These are phyloP conservation scores for Alectoris magna DNA, from an alignment of 2,797 vertebrate genomes.

Conservation along the genomic window DNA sequence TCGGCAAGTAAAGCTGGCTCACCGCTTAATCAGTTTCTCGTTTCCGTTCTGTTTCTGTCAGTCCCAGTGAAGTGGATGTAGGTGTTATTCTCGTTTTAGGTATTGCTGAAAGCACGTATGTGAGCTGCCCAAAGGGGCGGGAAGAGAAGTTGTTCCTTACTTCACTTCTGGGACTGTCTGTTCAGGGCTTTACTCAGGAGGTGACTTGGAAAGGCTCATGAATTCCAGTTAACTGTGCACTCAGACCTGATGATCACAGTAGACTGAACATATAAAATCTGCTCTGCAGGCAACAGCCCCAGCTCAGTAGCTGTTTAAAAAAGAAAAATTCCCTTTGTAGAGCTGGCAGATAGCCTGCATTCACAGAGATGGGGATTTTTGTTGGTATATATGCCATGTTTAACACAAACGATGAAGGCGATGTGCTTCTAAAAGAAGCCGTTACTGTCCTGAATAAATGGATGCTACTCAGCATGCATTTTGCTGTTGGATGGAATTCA, in stretches of 20 bases:
- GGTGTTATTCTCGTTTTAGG: slow-evolving; percentile 62
- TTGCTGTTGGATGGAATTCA: slow-evolving; percentile 52
- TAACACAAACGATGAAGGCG: slow-evolving; percentile 3
- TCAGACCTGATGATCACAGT: slow-evolving; percentile 44
- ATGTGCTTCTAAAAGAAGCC: not conserved
- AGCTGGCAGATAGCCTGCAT: slow-evolving; percentile 47
- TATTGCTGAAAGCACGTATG: slow-evolving; percentile 34
- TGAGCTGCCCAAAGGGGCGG: slow-evolving; percentile 43
- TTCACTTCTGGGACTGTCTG: slow-evolving; percentile 60
- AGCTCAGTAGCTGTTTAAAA: not conserved
- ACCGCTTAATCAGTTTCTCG: slow-evolving; percentile 19
- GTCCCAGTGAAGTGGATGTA: slow-evolving; percentile 17
- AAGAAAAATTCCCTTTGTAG: not conserved
- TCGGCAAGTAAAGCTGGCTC: not conserved
- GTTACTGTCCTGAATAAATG: slow-evolving; percentile 27
- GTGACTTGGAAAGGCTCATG: slow-evolving; percentile 64
- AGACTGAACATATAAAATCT: slow-evolving; percentile 51
- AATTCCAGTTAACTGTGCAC: slow-evolving; percentile 68
- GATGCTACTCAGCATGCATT: slow-evolving; percentile 25
- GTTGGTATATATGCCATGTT: not conserved
- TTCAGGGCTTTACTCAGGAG: slow-evolving; percentile 62
- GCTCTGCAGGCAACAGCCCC: slow-evolving; percentile 38
- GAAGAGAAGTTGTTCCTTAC: slow-evolving; percentile 51
- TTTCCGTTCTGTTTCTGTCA: not conserved
- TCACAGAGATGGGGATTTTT: slow-evolving; percentile 12